Conservation (phyloP, 2,888 invertebrate species). For the Agrotis clavis region DNA sequence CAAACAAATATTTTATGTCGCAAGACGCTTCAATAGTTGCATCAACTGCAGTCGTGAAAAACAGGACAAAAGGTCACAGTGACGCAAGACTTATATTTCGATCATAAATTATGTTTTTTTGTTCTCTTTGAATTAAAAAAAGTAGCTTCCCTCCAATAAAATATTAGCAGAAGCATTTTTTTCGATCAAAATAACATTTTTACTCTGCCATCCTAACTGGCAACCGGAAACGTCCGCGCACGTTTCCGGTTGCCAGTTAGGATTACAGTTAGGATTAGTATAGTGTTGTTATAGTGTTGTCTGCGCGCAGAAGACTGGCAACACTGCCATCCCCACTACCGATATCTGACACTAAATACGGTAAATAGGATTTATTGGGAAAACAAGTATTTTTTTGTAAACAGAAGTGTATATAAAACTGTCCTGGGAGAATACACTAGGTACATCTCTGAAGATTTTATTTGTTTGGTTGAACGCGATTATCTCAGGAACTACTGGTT, state of each 20-base stretch:
- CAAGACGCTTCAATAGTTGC: no score
- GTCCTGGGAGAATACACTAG: not conserved
- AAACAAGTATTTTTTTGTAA: constrained; percentile 17
- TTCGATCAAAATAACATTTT: constrained; percentile 13
- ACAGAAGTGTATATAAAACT: not conserved
- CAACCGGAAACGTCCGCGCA: constrained; percentile 48
- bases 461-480: no score
- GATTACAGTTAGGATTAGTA: no score
- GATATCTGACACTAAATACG: constrained; percentile 28
- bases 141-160: not conserved
- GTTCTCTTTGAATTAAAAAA: not conserved
- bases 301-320: constrained; percentile 33
- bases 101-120: not conserved
- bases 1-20: no score
- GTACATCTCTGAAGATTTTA: no score
- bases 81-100: not conserved
- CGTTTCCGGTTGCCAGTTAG: no score
- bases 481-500: no score
- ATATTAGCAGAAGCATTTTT: not conserved
- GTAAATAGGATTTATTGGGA: constrained; percentile 45
- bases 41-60: no score
- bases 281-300: no score
- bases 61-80: no score
- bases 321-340: constrained; percentile 25
- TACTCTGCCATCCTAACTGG: constrained; percentile 27